Evolutionary conservation across 1,140 invertebrate genomes (phyloP).

Genomic region (Calephelis nemesis): DNA sequence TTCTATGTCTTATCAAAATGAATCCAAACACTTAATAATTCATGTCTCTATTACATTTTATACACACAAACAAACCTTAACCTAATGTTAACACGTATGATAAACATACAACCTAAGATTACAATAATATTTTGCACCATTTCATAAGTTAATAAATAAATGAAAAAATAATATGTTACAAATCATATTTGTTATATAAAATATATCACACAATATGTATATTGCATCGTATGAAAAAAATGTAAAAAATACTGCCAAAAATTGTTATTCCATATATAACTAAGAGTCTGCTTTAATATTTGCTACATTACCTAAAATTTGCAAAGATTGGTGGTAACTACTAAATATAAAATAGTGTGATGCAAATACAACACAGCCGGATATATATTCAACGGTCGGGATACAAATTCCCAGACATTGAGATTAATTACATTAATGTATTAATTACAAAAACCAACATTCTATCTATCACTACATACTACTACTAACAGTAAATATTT

Average conservation of each 20-base stretch:
- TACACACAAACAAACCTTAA: constrained; percentile 4
- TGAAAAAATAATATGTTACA: background rate
- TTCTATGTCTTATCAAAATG: background rate
- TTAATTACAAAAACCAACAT: constrained; percentile 42
- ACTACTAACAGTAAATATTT: constrained; percentile 71
- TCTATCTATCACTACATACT: constrained; percentile 42
- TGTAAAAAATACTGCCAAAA: constrained; percentile 15
- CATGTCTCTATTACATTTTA: constrained; percentile 1
- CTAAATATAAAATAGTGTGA: constrained; percentile 44
- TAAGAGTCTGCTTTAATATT: constrained; percentile 7
- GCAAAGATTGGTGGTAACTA: constrained; percentile 5
- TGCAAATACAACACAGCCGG: constrained; percentile 63
- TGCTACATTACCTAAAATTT: constrained; percentile 5
- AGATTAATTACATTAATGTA: constrained; percentile 33
- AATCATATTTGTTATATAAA: background rate
- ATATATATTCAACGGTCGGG: constrained; percentile 33
- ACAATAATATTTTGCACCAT: constrained; percentile 15
- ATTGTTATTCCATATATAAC: background rate
- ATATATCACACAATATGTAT: background rate
- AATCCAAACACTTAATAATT: background rate
- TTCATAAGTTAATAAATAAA: constrained; percentile 3
- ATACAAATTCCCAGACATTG: constrained; percentile 27
- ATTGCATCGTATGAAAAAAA: background rate
- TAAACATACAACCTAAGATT: constrained; percentile 14
- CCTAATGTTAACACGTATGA: background rate